These are phyloP conservation scores for Margaritifera margaritifera DNA, from an alignment of 2,888 invertebrate genomes.

Conservation along the genomic window DNA sequence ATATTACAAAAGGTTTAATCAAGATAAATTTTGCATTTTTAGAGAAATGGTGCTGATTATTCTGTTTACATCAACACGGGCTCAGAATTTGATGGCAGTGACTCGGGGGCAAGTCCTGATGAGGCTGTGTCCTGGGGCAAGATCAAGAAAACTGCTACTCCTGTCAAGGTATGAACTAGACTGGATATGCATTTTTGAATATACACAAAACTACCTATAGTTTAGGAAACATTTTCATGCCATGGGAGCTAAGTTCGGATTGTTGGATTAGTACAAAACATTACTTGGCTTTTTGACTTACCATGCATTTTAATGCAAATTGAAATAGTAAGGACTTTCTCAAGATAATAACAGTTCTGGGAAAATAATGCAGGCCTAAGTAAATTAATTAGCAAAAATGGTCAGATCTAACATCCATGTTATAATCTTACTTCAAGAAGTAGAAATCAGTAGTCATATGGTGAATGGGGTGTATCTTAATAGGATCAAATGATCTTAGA, in stretches of 20 bases:
- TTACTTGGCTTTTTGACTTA: too few species aligned
- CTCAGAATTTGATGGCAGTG: constrained; percentile 96
- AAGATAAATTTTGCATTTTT: constrained; percentile 15
- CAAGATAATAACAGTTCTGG: too few species aligned
- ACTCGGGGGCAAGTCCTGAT: constrained; percentile 97
- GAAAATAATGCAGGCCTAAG: too few species aligned
- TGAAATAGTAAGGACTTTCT: too few species aligned
- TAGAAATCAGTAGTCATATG: too few species aligned
- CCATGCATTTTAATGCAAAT: too few species aligned
- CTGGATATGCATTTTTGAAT: background rate
- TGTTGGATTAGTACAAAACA: background rate
- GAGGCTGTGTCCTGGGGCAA: constrained; percentile 99
- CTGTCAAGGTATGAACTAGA: constrained; percentile 83
- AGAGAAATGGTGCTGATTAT: constrained; percentile 97
- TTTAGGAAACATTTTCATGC: background rate
- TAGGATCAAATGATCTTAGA: too few species aligned
- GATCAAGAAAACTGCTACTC: constrained; percentile 88
- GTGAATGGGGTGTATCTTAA: too few species aligned
- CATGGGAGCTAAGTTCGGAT: background rate
- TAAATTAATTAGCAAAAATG: too few species aligned
- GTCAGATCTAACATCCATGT: too few species aligned
- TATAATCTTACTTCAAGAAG: too few species aligned
- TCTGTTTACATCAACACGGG: constrained; percentile 96
- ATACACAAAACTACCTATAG: background rate
- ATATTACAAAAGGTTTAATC: background rate